A percentile compares a stretch with the other conserved stretches of the same genome.
phyloP scores from a whole-genome alignment of 2,113 vertebrate species.

The Diadophis punctatus region DNA sequence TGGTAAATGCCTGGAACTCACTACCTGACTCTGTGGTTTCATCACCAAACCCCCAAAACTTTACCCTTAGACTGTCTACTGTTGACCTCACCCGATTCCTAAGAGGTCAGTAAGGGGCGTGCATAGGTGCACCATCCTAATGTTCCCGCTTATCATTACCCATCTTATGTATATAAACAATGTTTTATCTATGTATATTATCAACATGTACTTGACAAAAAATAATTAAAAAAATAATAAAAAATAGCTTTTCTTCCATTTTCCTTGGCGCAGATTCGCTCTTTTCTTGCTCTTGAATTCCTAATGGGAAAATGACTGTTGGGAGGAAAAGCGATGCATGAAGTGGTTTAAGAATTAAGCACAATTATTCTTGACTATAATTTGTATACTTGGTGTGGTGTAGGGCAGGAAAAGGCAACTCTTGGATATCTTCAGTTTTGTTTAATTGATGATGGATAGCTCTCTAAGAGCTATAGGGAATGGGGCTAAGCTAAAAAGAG shows the following conservation, averaged over 20 bases:
- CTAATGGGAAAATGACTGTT: not conserved
- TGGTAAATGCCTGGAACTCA: too few relatives aligned
- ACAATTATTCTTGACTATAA: not conserved
- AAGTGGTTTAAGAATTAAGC: not conserved
- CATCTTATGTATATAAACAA: too few relatives aligned
- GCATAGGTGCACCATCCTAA: too few relatives aligned
- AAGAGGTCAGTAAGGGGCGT: too few relatives aligned
- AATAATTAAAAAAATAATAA: too few relatives aligned
- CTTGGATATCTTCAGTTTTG: not conserved
- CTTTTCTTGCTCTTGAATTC: not conserved
- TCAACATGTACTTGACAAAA: too few relatives aligned
- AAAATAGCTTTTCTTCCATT: not conserved
- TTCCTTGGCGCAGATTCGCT: not conserved
- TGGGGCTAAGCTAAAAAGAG: not conserved
- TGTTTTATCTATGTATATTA: too few relatives aligned
- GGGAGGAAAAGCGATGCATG: not conserved
- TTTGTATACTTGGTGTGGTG: not conserved
- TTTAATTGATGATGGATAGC: not conserved
- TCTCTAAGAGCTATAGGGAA: not conserved
- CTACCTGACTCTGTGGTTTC: too few relatives aligned
- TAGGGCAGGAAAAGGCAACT: not conserved
- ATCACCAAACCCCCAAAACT: too few relatives aligned
- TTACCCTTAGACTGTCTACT: too few relatives aligned
- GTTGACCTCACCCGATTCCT: too few relatives aligned
- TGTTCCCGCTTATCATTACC: too few relatives aligned